These are phyloP conservation scores for Mythimna vitellina DNA, from an alignment of 2,888 invertebrate species.

Conservation along the genomic window DNA sequence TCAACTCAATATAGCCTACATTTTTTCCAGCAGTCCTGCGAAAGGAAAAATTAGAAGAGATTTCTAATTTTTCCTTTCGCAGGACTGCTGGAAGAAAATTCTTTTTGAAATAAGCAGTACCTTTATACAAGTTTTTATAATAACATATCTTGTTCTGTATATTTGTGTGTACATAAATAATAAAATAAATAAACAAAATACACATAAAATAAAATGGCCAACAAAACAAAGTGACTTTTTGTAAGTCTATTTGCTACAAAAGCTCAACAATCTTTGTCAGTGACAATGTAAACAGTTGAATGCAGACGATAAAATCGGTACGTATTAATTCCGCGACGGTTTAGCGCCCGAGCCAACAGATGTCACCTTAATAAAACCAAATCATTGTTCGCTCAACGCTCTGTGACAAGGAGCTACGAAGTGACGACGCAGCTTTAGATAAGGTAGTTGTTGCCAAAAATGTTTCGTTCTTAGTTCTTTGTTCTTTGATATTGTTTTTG, in stretches of 20 bases:
- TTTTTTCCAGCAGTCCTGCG: too few species aligned
- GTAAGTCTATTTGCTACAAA: slow-evolving; percentile 18
- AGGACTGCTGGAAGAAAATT: too few species aligned
- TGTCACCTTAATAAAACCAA: slow-evolving; percentile 82
- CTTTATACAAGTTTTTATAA: too few species aligned
- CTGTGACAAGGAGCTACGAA: slow-evolving; percentile 61
- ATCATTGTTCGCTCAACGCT: slow-evolving; percentile 79
- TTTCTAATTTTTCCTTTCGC: too few species aligned
- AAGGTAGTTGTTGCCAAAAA: too few species aligned
- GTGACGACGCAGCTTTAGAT: slow-evolving; percentile 10
- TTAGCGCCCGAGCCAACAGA: slow-evolving; percentile 70
- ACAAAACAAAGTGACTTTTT: slow-evolving; percentile 3
- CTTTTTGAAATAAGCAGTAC: too few species aligned
- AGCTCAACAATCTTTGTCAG: slow-evolving; percentile 30
- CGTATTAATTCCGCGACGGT: slow-evolving; percentile 68
- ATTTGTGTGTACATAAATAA: too few species aligned
- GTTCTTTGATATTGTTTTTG: too few species aligned
- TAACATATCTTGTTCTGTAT: too few species aligned
- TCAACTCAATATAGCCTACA: too few species aligned
- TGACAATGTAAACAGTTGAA: slow-evolving; percentile 54
- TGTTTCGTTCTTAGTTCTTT: neutral
- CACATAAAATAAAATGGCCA: slow-evolving; percentile 6
- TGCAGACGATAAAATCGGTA: slow-evolving; percentile 48
- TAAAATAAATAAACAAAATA: too few species aligned
- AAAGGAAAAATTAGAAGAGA: too few species aligned